Evolutionary conservation across 1,140 invertebrate genomes (phyloP).

Genomic region (Pristionchus pacificus): DNA sequence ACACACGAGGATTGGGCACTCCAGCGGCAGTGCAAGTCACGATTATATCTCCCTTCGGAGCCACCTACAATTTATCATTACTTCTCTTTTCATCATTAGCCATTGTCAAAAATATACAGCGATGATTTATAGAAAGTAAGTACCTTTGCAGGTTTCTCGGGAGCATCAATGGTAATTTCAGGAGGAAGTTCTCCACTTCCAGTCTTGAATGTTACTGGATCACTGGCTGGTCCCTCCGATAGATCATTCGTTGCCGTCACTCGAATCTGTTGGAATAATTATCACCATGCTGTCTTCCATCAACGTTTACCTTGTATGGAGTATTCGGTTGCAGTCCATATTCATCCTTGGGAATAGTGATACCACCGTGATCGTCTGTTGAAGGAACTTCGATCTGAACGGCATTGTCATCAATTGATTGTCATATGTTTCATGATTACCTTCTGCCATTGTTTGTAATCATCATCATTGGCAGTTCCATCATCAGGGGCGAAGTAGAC

Average conservation of each 20-base stretch:
- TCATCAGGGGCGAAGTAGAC: constrained; percentile 54
- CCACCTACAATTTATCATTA: constrained; percentile 9
- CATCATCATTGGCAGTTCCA: constrained; percentile 38
- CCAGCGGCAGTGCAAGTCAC: constrained; percentile 47
- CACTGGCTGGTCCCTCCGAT: constrained; percentile 54
- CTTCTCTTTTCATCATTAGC: no score
- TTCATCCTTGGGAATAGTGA: constrained; percentile 46
- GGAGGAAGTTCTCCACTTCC: constrained; percentile 44
- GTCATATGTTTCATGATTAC: constrained; percentile 15
- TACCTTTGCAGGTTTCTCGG: background rate
- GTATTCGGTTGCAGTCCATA: constrained; percentile 47
- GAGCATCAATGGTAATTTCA: background rate
- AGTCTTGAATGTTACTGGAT: constrained; percentile 43
- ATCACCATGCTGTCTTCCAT: background rate
- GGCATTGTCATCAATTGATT: background rate
- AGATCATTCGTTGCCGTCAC: constrained; percentile 53
- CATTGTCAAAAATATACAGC: background rate
- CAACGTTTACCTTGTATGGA: constrained; percentile 42
- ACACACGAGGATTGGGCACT: constrained; percentile 45
- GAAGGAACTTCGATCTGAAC: constrained; percentile 28
- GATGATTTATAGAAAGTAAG: background rate
- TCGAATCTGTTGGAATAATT: constrained; percentile 22
- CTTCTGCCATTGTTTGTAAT: constrained; percentile 50
- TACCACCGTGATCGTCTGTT: constrained; percentile 35
- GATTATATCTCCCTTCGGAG: constrained; percentile 39